These are phyloP conservation scores for Notamacropus eugenii DNA, from an alignment of 2,797 vertebrate species.

Conservation along the genomic window DNA sequence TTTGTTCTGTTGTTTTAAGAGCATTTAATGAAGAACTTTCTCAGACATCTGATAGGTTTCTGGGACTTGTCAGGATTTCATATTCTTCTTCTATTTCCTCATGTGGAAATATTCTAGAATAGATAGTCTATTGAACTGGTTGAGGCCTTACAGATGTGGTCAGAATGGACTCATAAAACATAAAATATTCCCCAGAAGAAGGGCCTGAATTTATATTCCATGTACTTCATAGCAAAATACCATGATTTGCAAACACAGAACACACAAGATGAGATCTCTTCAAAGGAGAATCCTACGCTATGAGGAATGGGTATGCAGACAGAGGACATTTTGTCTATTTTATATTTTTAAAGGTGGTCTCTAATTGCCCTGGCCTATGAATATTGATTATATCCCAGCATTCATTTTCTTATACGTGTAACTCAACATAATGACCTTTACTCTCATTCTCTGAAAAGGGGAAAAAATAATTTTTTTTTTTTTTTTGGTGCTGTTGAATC, in stretches of 20 bases:
- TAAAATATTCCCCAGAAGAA: background rate
- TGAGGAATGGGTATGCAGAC: background rate
- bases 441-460: background rate
- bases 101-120: background rate
- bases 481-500: constrained; percentile 17
- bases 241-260: constrained; percentile 1
- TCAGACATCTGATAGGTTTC: background rate
- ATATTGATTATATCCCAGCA: background rate
- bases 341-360: background rate
- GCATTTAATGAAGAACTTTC: background rate
- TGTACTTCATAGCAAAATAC: background rate
- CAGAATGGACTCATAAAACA: background rate
- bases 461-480: background rate
- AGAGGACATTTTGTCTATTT: background rate
- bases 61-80: background rate
- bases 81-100: background rate
- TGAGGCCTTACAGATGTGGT: background rate
- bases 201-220: background rate
- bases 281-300: background rate
- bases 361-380: background rate
- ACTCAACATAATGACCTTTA: background rate
- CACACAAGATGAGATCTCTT: background rate
- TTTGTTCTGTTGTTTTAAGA: background rate
- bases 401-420: background rate
- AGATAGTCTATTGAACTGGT: background rate